phyloP scores from a whole-genome alignment of 1,140 invertebrate species.

The Micrasema minimum region DNA sequence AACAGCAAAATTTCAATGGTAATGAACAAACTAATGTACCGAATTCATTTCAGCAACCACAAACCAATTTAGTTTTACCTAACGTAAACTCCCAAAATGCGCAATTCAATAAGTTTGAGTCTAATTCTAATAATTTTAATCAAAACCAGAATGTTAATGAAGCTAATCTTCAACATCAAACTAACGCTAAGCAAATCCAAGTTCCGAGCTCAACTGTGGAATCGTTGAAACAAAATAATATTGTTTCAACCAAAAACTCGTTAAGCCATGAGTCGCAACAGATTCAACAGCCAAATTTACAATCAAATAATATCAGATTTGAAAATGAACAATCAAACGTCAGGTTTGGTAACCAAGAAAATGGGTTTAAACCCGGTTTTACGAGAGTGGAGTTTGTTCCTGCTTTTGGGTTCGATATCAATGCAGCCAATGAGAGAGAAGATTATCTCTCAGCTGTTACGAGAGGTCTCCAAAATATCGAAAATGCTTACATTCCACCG shows the following conservation, averaged over 20 bases:
- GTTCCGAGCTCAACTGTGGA: no score
- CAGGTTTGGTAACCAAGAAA: slow-evolving; percentile 2
- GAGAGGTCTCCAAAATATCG: slow-evolving; percentile 27
- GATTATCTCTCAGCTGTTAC: slow-evolving; percentile 42
- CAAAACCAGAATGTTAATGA: no score
- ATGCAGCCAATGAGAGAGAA: slow-evolving; percentile 42
- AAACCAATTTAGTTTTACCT: not conserved
- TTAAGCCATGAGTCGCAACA: no score
- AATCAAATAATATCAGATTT: no score
- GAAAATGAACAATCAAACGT: not conserved
- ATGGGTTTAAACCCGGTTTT: slow-evolving; percentile 5
- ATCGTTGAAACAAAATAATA: no score
- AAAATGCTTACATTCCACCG: slow-evolving; percentile 38
- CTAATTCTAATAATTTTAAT: no score
- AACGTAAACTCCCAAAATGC: not conserved
- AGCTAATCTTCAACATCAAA: not conserved
- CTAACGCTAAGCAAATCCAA: not conserved
- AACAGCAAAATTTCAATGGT: no score
- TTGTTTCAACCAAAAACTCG: no score
- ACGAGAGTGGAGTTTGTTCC: slow-evolving; percentile 49
- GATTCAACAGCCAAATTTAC: no score
- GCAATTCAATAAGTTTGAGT: not conserved
- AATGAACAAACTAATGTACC: not conserved
- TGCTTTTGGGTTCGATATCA: slow-evolving; percentile 46
- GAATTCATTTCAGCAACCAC: not conserved